These are phyloP conservation scores for Colostygia pectinataria DNA, from an alignment of 2,888 invertebrate species.

Conservation along the genomic window DNA sequence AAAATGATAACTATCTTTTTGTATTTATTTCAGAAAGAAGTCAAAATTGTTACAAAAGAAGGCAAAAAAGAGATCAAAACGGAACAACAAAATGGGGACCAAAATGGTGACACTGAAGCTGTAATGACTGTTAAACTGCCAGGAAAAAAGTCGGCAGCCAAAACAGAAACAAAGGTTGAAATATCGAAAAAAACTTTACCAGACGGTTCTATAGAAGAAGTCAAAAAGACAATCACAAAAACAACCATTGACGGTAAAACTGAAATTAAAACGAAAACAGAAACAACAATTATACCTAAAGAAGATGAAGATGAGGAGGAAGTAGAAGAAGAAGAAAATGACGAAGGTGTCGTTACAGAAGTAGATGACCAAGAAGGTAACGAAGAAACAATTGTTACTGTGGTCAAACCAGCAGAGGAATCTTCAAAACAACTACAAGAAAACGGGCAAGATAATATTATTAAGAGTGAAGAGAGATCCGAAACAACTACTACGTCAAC, in stretches of 20 bases:
- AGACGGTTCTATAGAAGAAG: constrained; percentile 69
- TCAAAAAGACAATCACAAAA: constrained; percentile 72
- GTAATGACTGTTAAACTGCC: constrained; percentile 68
- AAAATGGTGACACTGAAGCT: constrained; percentile 63
- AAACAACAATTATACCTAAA: constrained; percentile 69
- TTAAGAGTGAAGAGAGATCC: constrained; percentile 62
- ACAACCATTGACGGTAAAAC: constrained; percentile 73
- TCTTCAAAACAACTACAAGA: constrained; percentile 35
- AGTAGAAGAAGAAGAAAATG: constrained; percentile 52
- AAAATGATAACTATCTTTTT: constrained; percentile 1
- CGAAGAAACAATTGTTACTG: constrained; percentile 36
- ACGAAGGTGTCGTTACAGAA: constrained; percentile 39
- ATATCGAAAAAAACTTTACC: constrained; percentile 64
- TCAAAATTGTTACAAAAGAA: constrained; percentile 63
- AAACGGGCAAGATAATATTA: constrained; percentile 49
- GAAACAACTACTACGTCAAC: constrained; percentile 59
- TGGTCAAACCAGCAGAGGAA: constrained; percentile 37
- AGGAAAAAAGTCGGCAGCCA: constrained; percentile 65
- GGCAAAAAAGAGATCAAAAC: constrained; percentile 56
- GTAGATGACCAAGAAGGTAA: constrained; percentile 35
- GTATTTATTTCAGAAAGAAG: constrained; percentile 66
- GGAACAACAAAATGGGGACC: constrained; percentile 60
- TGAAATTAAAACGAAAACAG: constrained; percentile 69
- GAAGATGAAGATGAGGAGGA: constrained; percentile 59
- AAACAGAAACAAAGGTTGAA: constrained; percentile 75